Conservation (phyloP, 2,113 vertebrate genomes). For the Apeltes quadracus region DNA sequence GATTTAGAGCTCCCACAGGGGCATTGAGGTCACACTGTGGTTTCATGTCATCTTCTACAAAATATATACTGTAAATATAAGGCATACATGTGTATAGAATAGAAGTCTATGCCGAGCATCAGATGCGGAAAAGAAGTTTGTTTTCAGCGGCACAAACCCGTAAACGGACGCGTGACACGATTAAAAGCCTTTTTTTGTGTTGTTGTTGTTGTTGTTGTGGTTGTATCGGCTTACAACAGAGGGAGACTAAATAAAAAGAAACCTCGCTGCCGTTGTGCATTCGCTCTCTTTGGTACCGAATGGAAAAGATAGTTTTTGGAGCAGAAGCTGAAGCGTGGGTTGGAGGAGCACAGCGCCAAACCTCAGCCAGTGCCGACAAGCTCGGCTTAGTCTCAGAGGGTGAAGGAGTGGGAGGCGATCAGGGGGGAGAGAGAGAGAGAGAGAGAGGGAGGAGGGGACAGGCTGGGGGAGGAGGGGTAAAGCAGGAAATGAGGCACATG, state of each 20-base stretch:
- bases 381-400: conserved; percentile 63
- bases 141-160: neutral
- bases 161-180: conserved; percentile 23
- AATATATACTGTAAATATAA: conserved; percentile 14
- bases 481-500: conserved; percentile 73
- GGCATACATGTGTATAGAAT: conserved; percentile 11
- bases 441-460: conserved; percentile 20
- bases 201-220: neutral
- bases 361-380: conserved; percentile 68
- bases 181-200: conserved; percentile 36
- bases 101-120: neutral
- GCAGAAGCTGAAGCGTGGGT: conserved; percentile 71
- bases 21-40: conserved; percentile 5
- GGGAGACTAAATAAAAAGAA: neutral
- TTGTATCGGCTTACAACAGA: conserved; percentile 17
- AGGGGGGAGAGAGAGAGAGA: conserved; percentile 52
- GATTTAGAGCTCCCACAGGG: conserved; percentile 4
- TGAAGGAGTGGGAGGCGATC: conserved; percentile 49
- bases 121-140: conserved; percentile 5
- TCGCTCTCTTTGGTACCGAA: conserved; percentile 40
- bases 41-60: neutral
- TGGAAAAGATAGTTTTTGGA: conserved; percentile 69
- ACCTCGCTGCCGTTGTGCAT: conserved; percentile 23
- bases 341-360: conserved; percentile 68
- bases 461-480: conserved; percentile 27